phyloP scores from a whole-genome alignment of 1,140 invertebrate genomes.

The Papilio polyxenes region DNA sequence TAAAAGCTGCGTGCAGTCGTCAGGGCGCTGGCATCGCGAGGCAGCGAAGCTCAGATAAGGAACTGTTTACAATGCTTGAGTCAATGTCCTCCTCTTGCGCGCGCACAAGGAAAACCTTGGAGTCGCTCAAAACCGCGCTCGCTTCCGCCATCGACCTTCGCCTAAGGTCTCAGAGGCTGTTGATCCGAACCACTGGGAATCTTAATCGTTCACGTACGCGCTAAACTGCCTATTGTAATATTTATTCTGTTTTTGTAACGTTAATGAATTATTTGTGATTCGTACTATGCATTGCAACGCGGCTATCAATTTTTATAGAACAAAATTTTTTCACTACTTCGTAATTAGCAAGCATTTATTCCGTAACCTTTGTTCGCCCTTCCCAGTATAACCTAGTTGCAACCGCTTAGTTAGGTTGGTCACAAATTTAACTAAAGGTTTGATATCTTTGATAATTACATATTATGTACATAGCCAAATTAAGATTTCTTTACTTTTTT shows the following conservation, averaged over 20 bases:
- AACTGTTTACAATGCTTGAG: slow-evolving; percentile 79
- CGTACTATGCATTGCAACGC: slow-evolving; percentile 17
- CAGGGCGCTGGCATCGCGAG: slow-evolving; percentile 55
- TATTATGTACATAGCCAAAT: neutral
- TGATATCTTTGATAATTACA: neutral
- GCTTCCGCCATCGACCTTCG: slow-evolving; percentile 52
- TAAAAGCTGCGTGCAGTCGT: slow-evolving; percentile 74
- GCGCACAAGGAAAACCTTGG: slow-evolving; percentile 76
- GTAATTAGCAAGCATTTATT: neutral
- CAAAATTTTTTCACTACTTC: neutral
- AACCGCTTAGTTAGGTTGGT: neutral
- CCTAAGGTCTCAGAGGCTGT: slow-evolving; percentile 51
- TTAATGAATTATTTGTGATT: slow-evolving; percentile 22
- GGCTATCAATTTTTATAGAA: neutral
- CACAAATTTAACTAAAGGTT: neutral
- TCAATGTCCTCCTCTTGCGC: slow-evolving; percentile 77
- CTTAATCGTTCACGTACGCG: slow-evolving; percentile 52
- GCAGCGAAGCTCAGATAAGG: slow-evolving; percentile 75
- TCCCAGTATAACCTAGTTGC: neutral
- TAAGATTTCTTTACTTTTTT: neutral
- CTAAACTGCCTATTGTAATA: slow-evolving; percentile 57
- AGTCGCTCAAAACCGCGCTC: slow-evolving; percentile 63
- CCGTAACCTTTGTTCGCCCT: neutral
- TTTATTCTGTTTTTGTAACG: slow-evolving; percentile 16
- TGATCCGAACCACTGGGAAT: slow-evolving; percentile 48